Percentiles rank a stretch among this genome's conserved stretches.
These are phyloP conservation scores for Pogonognathellus flavescens DNA, from an alignment of 1,140 invertebrate genomes.

Conservation along the genomic window DNA sequence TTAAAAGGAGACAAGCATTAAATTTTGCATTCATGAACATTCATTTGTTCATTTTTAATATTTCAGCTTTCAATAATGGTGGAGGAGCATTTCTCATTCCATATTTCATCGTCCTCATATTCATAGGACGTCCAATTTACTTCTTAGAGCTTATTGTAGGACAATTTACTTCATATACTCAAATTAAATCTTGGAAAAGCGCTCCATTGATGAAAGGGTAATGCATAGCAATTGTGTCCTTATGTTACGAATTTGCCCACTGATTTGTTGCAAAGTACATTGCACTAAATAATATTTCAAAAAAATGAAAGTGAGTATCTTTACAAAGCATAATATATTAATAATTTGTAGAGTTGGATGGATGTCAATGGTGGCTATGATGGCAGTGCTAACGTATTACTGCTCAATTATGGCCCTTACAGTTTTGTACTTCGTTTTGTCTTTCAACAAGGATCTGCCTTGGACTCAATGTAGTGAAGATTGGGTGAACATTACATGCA, in stretches of 20 bases:
- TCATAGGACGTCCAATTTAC: slow-evolving; percentile 74
- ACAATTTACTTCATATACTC: slow-evolving; percentile 71
- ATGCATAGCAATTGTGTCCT: no score
- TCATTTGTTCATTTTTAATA: slow-evolving; percentile 76
- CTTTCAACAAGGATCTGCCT: slow-evolving; percentile 67
- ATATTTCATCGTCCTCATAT: slow-evolving; percentile 74
- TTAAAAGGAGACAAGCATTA: no score
- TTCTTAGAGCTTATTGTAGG: slow-evolving; percentile 73
- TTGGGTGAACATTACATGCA: slow-evolving; percentile 56
- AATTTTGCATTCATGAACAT: no score
- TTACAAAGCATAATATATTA: no score
- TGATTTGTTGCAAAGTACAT: no score
- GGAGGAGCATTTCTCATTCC: slow-evolving; percentile 76
- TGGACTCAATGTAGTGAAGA: slow-evolving; percentile 68
- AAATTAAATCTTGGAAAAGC: slow-evolving; percentile 69
- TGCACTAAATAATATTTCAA: no score
- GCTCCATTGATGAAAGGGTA: slow-evolving; percentile 70
- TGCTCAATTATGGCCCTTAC: slow-evolving; percentile 70
- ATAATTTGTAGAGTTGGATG: slow-evolving; percentile 65
- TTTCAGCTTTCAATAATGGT: slow-evolving; percentile 55
- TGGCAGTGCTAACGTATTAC: slow-evolving; percentile 70
- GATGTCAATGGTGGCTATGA: slow-evolving; percentile 62
- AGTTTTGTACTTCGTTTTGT: slow-evolving; percentile 70
- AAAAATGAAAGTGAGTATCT: no score
- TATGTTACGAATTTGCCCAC: no score